phyloP scores from a whole-genome alignment of 2,888 invertebrate genomes.

The Thysanoteuthis rhombus region DNA sequence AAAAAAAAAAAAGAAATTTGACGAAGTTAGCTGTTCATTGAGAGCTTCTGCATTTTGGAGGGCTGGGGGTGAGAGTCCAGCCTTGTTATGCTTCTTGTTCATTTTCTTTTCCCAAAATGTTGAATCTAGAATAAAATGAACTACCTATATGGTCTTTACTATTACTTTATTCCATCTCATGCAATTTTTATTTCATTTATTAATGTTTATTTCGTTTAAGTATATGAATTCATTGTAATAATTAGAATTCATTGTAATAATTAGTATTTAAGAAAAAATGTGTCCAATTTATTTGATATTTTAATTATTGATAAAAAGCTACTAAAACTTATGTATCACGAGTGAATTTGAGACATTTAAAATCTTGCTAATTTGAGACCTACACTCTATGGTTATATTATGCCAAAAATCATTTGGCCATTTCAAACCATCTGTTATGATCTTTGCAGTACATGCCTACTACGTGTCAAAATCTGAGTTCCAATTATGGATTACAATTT shows the following conservation, averaged over 20 bases:
- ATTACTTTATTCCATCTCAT: neutral
- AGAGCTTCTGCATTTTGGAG: no score
- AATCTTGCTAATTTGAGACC: neutral
- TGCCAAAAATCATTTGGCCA: neutral
- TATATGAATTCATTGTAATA: neutral
- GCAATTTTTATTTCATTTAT: neutral
- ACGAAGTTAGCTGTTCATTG: neutral
- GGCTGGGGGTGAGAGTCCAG: neutral
- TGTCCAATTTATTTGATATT: neutral
- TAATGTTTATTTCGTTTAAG: neutral
- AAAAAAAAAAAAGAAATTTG: neutral
- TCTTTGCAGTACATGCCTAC: neutral
- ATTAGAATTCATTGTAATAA: neutral
- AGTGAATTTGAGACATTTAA: neutral
- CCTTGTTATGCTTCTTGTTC: neutral
- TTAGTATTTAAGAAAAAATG: neutral
- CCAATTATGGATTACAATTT: neutral
- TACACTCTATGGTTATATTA: neutral
- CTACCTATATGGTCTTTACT: neutral
- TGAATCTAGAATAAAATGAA: neutral
- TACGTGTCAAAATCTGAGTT: neutral
- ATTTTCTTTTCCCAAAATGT: neutral
- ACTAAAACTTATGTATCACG: neutral
- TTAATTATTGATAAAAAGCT: neutral
- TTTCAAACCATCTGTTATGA: neutral